Evolutionary conservation across 2,888 invertebrate species (phyloP).

Genomic region (Rhagonycha lutea): DNA sequence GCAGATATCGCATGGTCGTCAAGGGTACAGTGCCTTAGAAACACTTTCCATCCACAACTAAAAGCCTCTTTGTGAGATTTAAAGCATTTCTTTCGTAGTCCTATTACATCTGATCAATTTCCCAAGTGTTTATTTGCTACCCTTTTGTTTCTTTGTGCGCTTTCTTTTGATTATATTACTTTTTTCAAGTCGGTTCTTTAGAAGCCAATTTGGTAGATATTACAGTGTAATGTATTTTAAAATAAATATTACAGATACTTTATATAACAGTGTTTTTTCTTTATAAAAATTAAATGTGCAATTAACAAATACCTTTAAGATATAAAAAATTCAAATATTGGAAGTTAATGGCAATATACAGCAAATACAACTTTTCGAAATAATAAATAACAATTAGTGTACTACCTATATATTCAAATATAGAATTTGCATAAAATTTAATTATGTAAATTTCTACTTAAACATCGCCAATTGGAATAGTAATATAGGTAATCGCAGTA

Average conservation of each 20-base stretch:
- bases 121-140: slow-evolving; percentile 34
- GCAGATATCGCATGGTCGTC: slow-evolving; percentile 24
- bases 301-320: not conserved
- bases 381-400: not conserved
- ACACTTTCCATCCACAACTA: slow-evolving; percentile 32
- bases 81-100: slow-evolving; percentile 29
- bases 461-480: not conserved
- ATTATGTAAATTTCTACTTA: not conserved
- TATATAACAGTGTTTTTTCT: not conserved
- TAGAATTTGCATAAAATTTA: not conserved
- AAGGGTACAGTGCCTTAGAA: slow-evolving; percentile 26
- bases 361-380: not conserved
- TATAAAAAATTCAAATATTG: not conserved
- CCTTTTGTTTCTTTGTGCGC: slow-evolving; percentile 25
- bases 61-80: slow-evolving; percentile 33
- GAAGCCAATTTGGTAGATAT: slow-evolving; percentile 18
- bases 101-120: slow-evolving; percentile 32
- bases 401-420: not conserved
- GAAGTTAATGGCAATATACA: not conserved
- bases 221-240: slow-evolving; percentile 7
- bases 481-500: not conserved
- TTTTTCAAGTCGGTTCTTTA: slow-evolving; percentile 12
- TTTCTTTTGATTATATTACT: slow-evolving; percentile 25
- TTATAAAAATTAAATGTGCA: not conserved
- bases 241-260: not conserved